These are phyloP conservation scores for Nannoperca obscura DNA, from an alignment of 2,797 vertebrate species.

Conservation along the genomic window DNA sequence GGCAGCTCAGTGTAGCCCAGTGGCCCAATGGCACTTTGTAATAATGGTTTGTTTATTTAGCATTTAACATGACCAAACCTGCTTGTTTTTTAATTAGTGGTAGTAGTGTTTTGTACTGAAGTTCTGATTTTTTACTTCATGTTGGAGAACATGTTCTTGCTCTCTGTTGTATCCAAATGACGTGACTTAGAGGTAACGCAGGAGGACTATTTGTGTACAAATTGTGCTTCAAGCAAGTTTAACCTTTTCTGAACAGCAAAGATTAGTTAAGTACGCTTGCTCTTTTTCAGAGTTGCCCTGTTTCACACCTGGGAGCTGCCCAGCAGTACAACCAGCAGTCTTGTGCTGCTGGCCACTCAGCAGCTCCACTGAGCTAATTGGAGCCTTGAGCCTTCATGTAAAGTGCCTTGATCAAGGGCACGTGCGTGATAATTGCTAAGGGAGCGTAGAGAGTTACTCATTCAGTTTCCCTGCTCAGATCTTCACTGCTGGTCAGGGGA, in stretches of 20 bases:
- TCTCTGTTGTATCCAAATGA: not conserved
- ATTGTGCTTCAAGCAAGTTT: not conserved
- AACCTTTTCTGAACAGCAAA: constrained; percentile 11
- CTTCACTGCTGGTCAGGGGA: constrained; percentile 39
- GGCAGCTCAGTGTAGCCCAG: not conserved
- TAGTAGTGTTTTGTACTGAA: not conserved
- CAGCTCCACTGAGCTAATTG: constrained; percentile 32
- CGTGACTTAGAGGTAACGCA: not conserved
- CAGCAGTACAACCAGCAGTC: constrained; percentile 29
- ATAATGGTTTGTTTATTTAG: not conserved
- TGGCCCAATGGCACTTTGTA: not conserved
- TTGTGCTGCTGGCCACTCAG: constrained; percentile 44
- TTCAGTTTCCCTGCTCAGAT: constrained; percentile 39
- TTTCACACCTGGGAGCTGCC: constrained; percentile 39
- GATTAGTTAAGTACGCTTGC: not conserved
- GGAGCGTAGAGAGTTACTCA: constrained; percentile 50
- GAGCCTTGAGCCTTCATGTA: constrained; percentile 43
- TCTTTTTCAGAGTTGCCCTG: constrained; percentile 4
- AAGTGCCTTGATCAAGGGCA: constrained; percentile 55
- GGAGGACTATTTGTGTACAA: not conserved
- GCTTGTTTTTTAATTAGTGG: not conserved
- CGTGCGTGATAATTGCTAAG: constrained; percentile 47
- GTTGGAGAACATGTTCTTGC: not conserved
- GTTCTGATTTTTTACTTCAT: not conserved
- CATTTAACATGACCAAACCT: not conserved